phyloP scores from a whole-genome alignment of 2,113 vertebrate species.

The Otis tarda region DNA sequence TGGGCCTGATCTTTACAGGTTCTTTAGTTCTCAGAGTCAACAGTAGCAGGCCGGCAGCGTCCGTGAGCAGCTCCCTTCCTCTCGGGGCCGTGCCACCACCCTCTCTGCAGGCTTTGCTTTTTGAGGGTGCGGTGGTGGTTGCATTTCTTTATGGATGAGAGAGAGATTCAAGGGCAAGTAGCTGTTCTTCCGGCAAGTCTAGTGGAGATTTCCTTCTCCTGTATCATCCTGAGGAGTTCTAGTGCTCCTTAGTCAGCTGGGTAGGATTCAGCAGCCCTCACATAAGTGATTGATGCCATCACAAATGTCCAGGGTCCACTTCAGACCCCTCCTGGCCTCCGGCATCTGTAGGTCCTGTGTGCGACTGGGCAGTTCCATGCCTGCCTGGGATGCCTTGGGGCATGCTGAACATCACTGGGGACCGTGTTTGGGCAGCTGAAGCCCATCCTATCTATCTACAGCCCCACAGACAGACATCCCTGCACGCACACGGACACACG shows the following conservation, averaged over 20 bases:
- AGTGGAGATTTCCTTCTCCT: neutral
- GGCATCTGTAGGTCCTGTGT: neutral
- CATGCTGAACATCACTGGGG: fast-evolving
- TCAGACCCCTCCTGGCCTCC: neutral
- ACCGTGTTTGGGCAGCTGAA: neutral
- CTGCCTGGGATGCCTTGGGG: neutral
- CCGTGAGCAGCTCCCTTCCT: neutral
- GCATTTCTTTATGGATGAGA: neutral
- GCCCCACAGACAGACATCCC: neutral
- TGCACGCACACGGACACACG: neutral
- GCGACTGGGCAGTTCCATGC: neutral
- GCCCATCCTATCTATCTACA: neutral
- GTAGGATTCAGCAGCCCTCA: neutral
- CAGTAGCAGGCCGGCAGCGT: neutral
- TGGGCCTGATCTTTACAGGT: neutral
- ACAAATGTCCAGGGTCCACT: fast-evolving
- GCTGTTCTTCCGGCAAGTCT: neutral
- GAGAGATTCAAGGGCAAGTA: neutral
- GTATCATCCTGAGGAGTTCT: neutral
- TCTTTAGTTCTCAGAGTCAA: neutral
- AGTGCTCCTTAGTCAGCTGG: neutral
- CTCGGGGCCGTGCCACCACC: neutral
- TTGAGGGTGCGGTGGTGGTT: neutral
- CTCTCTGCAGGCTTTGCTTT: neutral
- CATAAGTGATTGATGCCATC: neutral